Conservation (phyloP, 1,140 invertebrate genomes). For the Neuroterus valhalla region DNA sequence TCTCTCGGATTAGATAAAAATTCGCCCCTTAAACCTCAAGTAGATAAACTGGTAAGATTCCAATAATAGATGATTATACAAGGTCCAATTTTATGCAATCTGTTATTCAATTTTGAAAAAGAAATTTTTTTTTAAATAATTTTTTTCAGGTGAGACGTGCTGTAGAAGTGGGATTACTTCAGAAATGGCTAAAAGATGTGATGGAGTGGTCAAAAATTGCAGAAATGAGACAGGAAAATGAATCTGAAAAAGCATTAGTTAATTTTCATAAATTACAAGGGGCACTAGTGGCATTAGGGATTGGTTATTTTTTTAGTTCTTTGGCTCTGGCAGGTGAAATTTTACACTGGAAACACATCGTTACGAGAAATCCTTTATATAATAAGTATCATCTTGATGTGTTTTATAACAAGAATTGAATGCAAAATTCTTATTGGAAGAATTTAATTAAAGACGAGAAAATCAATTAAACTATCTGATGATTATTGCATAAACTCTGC, state of each 20-base stretch:
- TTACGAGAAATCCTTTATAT: conserved; percentile 81
- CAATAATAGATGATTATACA: conserved; percentile 31
- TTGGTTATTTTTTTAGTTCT: conserved; percentile 81
- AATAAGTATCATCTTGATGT: conserved; percentile 81
- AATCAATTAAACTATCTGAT: too few relatives aligned
- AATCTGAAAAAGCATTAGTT: conserved; percentile 81
- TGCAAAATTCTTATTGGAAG: not conserved
- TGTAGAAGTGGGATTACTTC: conserved; percentile 84
- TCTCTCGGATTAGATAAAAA: conserved; percentile 87
- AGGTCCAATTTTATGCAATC: not conserved
- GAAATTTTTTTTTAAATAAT: conserved; percentile 5
- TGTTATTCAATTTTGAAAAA: conserved; percentile 1
- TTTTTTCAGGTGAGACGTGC: conserved; percentile 76
- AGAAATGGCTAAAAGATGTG: conserved; percentile 87
- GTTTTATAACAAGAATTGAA: conserved; percentile 68
- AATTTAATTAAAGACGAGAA: too few relatives aligned
- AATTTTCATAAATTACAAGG: conserved; percentile 86
- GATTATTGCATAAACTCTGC: too few relatives aligned
- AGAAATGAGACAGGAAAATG: conserved; percentile 71
- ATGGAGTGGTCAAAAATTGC: conserved; percentile 76
- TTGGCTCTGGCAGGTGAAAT: conserved; percentile 78
- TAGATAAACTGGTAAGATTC: conserved; percentile 77
- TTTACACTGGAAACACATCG: conserved; percentile 80
- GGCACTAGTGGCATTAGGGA: conserved; percentile 80
- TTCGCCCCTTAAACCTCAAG: conserved; percentile 83